Evolutionary conservation across 1,140 invertebrate genomes (phyloP), one percentile per base, ranked within the genome.

Genomic region (Leptopilina clavipes): DNA sequence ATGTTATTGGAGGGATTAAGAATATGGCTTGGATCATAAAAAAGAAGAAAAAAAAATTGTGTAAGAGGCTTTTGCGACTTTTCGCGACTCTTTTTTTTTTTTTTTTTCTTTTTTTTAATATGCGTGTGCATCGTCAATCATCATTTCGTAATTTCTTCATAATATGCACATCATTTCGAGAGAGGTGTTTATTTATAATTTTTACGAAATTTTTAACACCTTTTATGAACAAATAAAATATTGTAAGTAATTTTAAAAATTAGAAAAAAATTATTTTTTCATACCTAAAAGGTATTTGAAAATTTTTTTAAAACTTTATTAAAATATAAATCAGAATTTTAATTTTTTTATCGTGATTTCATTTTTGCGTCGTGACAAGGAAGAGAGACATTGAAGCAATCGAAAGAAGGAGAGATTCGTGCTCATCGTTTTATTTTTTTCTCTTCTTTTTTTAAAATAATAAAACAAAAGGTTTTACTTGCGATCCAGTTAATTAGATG

Each of bases 331-430:
- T n/a, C n/a, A n/a, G n/a, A n/a, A n/a, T n/a, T n/a, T n/a, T n/a
- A n/a, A 31, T 31, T 31, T 1, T 31, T 31, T 31, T 1, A 31
- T 59, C 22, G 18, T 59, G 22, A 59, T n/a, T 59, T 59, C 22
- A 0, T 22, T 6, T 22, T 25, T 17, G 14, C 48, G 48, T 59
- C 56, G 56, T 59, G 56, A 59, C 56, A 25, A 59, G 56, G 56
- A 59, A n/a, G n/a, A 59, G 56, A 59, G 56, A 25, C 18, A 56
- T 18, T 56, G 18, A 17, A 52, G 48, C 48, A 52, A 52, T 52
- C 1, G 48, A 8, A 22, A 12, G 14, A 59, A 25, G 2, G 12
- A 59, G 18, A 10, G 25, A 59, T 22, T 22, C 56, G 56, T 59
- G 56, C 56, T 19, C 19, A 12, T 1, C 0, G 45, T 14, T 48